Evolutionary conservation across 1,140 invertebrate genomes (phyloP).

Genomic region (Camponotus vicinus): DNA sequence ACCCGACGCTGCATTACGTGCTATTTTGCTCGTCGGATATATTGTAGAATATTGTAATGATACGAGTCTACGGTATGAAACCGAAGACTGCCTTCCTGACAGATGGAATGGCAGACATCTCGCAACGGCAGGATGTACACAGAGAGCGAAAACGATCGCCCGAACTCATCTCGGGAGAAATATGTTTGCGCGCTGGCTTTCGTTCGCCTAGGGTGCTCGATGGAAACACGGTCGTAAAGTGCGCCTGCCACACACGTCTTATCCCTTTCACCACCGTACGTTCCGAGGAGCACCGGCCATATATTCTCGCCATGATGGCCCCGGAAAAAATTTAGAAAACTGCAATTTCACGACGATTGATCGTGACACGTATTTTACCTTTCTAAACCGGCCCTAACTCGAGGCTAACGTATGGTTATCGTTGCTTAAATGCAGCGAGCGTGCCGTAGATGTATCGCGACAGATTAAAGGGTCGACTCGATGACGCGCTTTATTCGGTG

Average conservation of each 20-base stretch:
- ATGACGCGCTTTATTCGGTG: background rate
- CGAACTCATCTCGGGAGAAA: conserved; percentile 49
- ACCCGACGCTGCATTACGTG: conserved; percentile 66
- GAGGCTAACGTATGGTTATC: conserved; percentile 46
- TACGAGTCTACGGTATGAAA: conserved; percentile 58
- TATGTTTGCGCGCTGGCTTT: conserved; percentile 37
- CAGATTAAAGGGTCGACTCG: background rate
- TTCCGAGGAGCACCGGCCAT: conserved; percentile 30
- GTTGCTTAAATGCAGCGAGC: background rate
- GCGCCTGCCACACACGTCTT: conserved; percentile 56
- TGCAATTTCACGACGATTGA: conserved; percentile 57
- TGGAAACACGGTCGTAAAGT: conserved; percentile 55
- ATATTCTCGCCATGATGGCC: conserved; percentile 50
- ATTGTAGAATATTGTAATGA: conserved; percentile 46
- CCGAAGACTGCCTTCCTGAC: conserved; percentile 56
- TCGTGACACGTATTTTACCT: conserved; percentile 54
- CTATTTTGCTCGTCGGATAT: conserved; percentile 57
- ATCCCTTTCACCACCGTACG: conserved; percentile 55
- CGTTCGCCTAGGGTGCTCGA: conserved; percentile 32
- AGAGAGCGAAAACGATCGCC: conserved; percentile 40
- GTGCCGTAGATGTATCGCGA: background rate
- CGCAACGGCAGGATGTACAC: background rate
- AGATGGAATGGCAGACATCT: conserved; percentile 52
- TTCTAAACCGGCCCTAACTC: conserved; percentile 41
- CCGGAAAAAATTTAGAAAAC: conserved; percentile 51